Conservation (phyloP, 2,113 vertebrate genomes). For the Xerus inauris region DNA sequence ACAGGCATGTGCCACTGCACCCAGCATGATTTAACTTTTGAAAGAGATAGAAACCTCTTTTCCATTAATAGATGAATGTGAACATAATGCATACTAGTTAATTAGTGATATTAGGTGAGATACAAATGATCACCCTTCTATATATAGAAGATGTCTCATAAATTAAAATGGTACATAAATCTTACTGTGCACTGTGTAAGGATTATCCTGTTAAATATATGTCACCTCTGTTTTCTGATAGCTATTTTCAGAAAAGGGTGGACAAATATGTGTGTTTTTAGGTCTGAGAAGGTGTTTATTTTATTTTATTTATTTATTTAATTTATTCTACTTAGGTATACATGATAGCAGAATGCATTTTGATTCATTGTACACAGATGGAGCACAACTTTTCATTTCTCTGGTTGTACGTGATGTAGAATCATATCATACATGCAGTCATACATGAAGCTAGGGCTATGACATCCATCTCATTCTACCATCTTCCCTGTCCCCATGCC, state of each 20-base stretch:
- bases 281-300: too few relatives aligned
- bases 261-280: not conserved
- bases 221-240: not conserved
- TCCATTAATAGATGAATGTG: not conserved
- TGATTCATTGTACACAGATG: too few relatives aligned
- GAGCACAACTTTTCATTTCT: too few relatives aligned
- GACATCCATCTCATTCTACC: too few relatives aligned
- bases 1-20: too few relatives aligned
- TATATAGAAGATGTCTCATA: not conserved
- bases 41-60: not conserved
- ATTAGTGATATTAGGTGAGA: not conserved
- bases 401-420: too few relatives aligned
- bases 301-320: too few relatives aligned
- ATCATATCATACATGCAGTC: too few relatives aligned
- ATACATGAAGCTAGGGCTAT: too few relatives aligned
- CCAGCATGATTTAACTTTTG: not conserved
- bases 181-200: not conserved
- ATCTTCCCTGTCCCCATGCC: too few relatives aligned
- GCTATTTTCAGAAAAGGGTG: not conserved
- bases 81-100: not conserved
- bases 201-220: not conserved
- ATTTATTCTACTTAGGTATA: too few relatives aligned
- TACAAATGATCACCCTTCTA: not conserved
- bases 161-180: not conserved
- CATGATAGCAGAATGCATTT: too few relatives aligned